phyloP scores from a whole-genome alignment of 2,888 invertebrate species.

The Andricus quercusramuli region DNA sequence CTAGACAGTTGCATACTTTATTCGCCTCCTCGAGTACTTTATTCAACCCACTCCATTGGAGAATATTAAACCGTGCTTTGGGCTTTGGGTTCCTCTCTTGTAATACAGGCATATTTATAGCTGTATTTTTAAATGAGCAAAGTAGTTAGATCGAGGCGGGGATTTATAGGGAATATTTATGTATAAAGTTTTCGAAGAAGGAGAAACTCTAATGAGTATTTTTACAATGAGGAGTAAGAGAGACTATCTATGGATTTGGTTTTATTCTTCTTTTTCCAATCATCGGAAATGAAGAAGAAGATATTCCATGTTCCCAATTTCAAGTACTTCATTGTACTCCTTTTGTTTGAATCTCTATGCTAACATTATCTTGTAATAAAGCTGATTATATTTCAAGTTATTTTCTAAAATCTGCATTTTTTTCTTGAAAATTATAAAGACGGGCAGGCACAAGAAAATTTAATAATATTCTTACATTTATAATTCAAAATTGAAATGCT shows the following conservation, averaged over 20 bases:
- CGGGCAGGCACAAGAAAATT: too few relatives aligned
- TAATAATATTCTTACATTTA: too few relatives aligned
- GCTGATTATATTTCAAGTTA: too few relatives aligned
- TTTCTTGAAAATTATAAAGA: too few relatives aligned
- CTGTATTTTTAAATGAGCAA: conserved; percentile 23
- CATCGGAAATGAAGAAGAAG: neutral
- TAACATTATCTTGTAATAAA: too few relatives aligned
- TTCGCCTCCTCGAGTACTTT: conserved; percentile 34
- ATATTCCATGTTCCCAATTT: neutral
- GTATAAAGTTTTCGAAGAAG: neutral
- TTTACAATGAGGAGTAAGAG: neutral
- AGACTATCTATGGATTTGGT: neutral
- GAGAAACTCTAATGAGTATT: neutral
- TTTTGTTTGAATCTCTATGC: too few relatives aligned
- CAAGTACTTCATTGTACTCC: too few relatives aligned
- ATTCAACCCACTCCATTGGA: conserved; percentile 14
- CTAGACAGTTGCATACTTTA: conserved; percentile 39
- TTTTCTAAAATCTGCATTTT: too few relatives aligned
- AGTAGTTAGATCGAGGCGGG: conserved; percentile 1
- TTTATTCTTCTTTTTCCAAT: neutral
- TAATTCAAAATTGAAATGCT: too few relatives aligned
- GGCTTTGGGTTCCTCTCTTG: neutral
- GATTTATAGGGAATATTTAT: conserved; percentile 27
- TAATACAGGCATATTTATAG: conserved; percentile 36
- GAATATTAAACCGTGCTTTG: conserved; percentile 27